A percentile compares a stretch with the other conserved stretches of the same genome.
Evolutionary conservation across 2,888 invertebrate species (phyloP).

Genomic region (Chrysolina haemoptera): DNA sequence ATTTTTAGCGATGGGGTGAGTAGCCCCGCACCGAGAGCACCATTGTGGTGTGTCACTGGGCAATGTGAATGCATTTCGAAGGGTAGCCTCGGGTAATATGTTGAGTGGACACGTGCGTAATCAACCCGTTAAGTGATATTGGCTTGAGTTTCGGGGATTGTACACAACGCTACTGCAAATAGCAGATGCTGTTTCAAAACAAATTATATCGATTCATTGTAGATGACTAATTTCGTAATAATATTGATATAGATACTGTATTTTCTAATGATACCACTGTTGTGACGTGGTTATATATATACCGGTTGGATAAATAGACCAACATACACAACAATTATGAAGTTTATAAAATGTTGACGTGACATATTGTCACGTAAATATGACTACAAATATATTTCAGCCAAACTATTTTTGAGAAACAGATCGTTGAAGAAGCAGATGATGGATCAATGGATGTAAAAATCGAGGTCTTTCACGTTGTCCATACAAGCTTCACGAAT

Average conservation of each 20-base stretch:
- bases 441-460: no score
- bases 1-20: slow-evolving; percentile 36
- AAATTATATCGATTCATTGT: slow-evolving; percentile 10
- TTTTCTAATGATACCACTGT: not conserved
- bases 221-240: not conserved
- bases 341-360: no score
- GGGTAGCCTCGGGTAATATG: slow-evolving; percentile 36
- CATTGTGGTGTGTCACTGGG: slow-evolving; percentile 51
- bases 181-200: slow-evolving; percentile 16
- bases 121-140: slow-evolving; percentile 60
- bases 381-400: no score
- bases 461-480: no score
- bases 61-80: slow-evolving; percentile 41
- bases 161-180: not conserved
- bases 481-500: no score
- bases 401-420: no score
- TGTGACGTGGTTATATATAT: no score
- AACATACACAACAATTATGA: no score
- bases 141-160: slow-evolving; percentile 34
- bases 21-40: slow-evolving; percentile 33
- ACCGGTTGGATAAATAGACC: no score
- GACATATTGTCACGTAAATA: no score
- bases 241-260: not conserved
- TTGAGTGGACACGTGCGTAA: slow-evolving; percentile 58
- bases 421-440: no score